Base-by-base conservation (phyloP, 1,140 invertebrate genomes). In the Apis mellifera region DNA sequence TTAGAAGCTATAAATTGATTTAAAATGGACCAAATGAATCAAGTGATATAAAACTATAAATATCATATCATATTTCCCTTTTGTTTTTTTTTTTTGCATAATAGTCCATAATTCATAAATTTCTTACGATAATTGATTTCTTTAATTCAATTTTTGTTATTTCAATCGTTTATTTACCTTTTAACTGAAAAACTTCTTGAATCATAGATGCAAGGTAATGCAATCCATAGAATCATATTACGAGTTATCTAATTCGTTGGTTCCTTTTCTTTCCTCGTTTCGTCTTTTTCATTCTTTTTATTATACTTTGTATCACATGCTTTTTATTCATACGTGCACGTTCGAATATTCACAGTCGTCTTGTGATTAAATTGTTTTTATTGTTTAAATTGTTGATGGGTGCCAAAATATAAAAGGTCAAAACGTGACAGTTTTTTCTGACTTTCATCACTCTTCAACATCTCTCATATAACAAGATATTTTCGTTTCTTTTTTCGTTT, bases 281-380 rank as follows among this genome's bases (percentile, higher is more conserved):
- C 21, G 5, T 57, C 11, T 5, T 19, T 19, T 26, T 23, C 11
- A 23, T 13, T 55, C 5, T 60, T 52, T 62, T 52, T 23, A 15
- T 26, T 54, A 5, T 32, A 1, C 11, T 1, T 42, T 32, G 66
- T 32, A 52, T 60, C 65, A 50, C 65, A 55, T 23, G 66, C 19
- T 23, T 48, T n/a, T 21, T 32, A 2, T 9, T 32, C 50, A 19
- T 7, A 4, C 21, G 32, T 21, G n/a, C 17, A 15, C 23, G 8
- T 62, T 62, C 60, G 23, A 62, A 1, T 13, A 26, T 12, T 15
- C 2, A 26, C 23, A 23, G 15, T 52, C 52, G 26, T 52, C 9
- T 12, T 19, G 9, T 19, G 69, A 72, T 72, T 54, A 64, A 54
- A 70, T 17, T 71, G 66, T 78, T 60, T 60, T 78, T 21, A 32